These are phyloP conservation scores for Carterocephalus palaemon DNA, from an alignment of 2,888 invertebrate species.

Conservation along the genomic window DNA sequence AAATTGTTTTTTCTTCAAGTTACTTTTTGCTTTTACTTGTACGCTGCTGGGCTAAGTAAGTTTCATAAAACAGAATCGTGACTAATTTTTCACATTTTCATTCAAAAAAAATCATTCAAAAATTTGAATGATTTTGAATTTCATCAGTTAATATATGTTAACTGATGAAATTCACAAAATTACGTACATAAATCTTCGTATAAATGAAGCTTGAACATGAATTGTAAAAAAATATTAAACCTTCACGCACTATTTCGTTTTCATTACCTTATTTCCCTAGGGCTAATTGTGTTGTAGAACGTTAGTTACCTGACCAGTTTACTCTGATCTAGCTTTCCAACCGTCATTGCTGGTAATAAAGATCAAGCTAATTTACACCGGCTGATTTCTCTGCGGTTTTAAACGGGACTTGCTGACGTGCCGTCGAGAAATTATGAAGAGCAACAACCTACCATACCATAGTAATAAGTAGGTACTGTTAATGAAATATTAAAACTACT, in stretches of 20 bases:
- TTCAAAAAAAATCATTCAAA: too few relatives aligned
- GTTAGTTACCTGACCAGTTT: constrained; percentile 10
- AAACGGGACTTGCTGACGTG: neutral
- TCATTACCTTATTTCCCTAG: constrained; percentile 30
- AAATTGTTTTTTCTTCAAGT: constrained; percentile 3
- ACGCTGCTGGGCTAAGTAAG: too few relatives aligned
- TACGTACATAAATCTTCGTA: too few relatives aligned
- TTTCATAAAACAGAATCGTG: too few relatives aligned
- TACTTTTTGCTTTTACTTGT: neutral
- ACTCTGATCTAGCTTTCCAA: neutral
- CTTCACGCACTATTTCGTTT: constrained; percentile 23
- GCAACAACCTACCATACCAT: too few relatives aligned
- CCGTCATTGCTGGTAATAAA: neutral
- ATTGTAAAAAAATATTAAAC: constrained; percentile 23
- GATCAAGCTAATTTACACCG: constrained; percentile 2
- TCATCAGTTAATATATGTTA: too few relatives aligned
- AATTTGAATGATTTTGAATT: too few relatives aligned
- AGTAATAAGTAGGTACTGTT: too few relatives aligned
- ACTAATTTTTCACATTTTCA: too few relatives aligned
- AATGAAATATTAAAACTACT: too few relatives aligned
- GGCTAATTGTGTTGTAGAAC: constrained; percentile 12
- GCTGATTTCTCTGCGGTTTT: constrained; percentile 10
- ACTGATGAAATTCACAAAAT: constrained; percentile 8
- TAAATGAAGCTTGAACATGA: constrained; percentile 17
- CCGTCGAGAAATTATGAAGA: too few relatives aligned